These are phyloP conservation scores for Dryas iulia DNA, from an alignment of 1,140 invertebrate species.

Conservation along the genomic window DNA sequence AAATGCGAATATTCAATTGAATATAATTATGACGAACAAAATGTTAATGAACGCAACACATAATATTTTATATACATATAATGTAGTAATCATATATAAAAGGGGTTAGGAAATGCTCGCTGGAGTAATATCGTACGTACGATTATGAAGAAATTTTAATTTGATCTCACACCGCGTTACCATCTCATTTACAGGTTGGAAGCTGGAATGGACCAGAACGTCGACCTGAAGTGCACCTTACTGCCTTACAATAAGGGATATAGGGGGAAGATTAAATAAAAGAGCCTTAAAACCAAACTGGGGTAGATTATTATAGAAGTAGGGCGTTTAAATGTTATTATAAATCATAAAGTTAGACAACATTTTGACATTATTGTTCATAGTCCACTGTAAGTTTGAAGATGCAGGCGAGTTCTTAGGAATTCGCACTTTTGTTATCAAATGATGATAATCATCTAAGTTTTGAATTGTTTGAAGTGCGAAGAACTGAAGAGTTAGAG, in stretches of 20 bases:
- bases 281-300: constrained; percentile 12
- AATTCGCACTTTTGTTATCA: not conserved
- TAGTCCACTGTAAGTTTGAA: not conserved
- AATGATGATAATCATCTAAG: not conserved
- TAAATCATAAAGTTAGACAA: constrained; percentile 4
- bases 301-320: constrained; percentile 13
- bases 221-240: constrained; percentile 1
- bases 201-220: constrained; percentile 4
- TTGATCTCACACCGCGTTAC: constrained; percentile 13
- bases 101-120: constrained; percentile 1
- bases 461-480: not conserved
- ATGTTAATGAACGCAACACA: not conserved
- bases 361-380: constrained; percentile 10
- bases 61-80: not conserved
- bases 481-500: not conserved
- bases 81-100: not conserved
- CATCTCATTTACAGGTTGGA: constrained; percentile 9
- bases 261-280: not conserved
- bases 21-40: not conserved
- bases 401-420: not conserved
- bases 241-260: not conserved
- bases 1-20: too few relatives aligned
- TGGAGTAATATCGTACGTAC: constrained; percentile 12
- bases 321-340: constrained; percentile 21
- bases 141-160: constrained; percentile 22